Conservation (phyloP, 1,140 invertebrate species). For the Scaptomyza pallida region DNA sequence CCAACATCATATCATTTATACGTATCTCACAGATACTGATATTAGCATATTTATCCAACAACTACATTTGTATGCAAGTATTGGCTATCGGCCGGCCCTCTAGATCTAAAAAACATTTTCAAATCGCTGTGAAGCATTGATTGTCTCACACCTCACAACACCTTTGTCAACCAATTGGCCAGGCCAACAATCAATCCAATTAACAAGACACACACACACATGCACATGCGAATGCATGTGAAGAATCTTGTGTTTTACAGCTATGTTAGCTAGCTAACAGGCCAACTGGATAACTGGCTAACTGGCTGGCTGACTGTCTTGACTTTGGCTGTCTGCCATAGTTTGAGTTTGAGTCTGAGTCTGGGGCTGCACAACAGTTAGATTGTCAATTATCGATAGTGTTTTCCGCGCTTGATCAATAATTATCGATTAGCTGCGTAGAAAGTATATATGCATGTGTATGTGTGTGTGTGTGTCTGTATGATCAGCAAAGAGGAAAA, state of each 20-base stretch:
- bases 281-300: background rate
- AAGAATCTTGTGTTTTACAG: conserved; percentile 8
- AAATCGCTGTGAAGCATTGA: conserved; percentile 1
- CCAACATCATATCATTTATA: no score
- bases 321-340: background rate
- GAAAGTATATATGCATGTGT: conserved; percentile 33
- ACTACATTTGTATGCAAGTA: background rate
- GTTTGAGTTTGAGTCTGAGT: no score
- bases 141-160: background rate
- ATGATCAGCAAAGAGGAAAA: conserved; percentile 29
- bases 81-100: background rate
- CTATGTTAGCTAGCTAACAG: background rate
- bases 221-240: conserved; percentile 3
- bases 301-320: no score
- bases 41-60: no score
- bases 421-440: conserved; percentile 76
- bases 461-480: no score
- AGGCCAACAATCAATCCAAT: background rate
- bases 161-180: background rate
- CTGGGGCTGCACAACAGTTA: conserved; percentile 25
- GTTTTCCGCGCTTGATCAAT: conserved; percentile 68
- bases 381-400: conserved; percentile 83
- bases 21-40: background rate
- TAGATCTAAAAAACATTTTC: background rate
- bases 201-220: conserved; percentile 1